A percentile compares a stretch with the other conserved stretches of the same genome.
Evolutionary conservation across 2,888 invertebrate genomes (phyloP).

Genomic region (Mamestra brassicae): DNA sequence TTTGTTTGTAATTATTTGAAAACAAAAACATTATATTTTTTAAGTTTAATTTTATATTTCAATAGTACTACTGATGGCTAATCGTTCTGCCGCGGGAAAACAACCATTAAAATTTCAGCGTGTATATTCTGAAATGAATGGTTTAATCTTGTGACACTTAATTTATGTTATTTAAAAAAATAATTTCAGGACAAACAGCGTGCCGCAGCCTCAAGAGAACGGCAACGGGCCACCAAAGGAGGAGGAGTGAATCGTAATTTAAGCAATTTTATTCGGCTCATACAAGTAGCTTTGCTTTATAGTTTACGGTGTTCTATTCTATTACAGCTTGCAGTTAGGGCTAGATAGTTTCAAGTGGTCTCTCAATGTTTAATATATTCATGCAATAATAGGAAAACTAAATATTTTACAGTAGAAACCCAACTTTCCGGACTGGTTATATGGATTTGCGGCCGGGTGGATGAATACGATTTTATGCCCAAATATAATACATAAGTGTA

Average conservation of each 20-base stretch:
- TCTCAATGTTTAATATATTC: conserved; percentile 44
- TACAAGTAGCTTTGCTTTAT: conserved; percentile 57
- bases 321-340: conserved; percentile 53
- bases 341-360: conserved; percentile 42
- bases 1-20: no score
- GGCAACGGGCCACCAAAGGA: conserved; percentile 44
- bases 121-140: no score
- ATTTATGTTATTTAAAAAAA: background rate
- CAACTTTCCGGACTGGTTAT: conserved; percentile 10
- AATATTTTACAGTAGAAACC: conserved; percentile 38
- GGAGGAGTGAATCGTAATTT: conserved; percentile 51
- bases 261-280: conserved; percentile 52
- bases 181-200: conserved; percentile 49
- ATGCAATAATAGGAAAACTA: conserved; percentile 33
- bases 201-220: conserved; percentile 51
- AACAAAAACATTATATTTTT: no score
- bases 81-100: no score
- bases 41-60: no score
- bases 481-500: conserved; percentile 43
- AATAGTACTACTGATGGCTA: no score
- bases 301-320: conserved; percentile 57
- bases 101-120: no score
- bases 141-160: background rate
- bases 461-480: conserved; percentile 31
- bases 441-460: background rate